Evolutionary conservation across 2,797 vertebrate species (phyloP), one percentile per base, ranked within the genome.

Genomic region (Luscinia luscinia): DNA sequence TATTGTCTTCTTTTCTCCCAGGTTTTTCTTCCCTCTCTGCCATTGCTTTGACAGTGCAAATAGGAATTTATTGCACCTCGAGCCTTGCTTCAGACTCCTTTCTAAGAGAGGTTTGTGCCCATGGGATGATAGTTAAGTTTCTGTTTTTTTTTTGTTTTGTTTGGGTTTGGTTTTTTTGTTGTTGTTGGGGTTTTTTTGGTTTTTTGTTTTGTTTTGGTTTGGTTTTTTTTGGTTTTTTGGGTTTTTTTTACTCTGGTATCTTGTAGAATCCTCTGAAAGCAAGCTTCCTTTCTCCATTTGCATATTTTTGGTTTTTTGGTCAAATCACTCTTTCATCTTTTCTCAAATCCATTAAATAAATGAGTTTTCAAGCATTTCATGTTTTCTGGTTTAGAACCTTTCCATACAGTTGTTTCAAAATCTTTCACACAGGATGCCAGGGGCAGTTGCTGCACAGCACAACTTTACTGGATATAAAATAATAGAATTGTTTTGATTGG

Each of bases 281-380:
- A 66, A 40, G 9, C 6, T 58, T 32, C 20, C 18, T 48, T 28
- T 80, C 38, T 41, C n/a, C 7, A 12, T 23, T 10, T 36, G 11
- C 23, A 0, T 38, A 6, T 54, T 49, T 81, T 54, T 48, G 2
- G 0, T 0, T 45, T 68, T 67, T 54, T 72, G 9, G 17, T 75
- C 22, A 59, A 72, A 27, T 67, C 19, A 32, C 11, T 32, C 20
- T 38, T 69, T 55, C 26, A 13, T 32, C 26, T 64, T 83, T 69
- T 64, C 45, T 81, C 20, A 64, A 54, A 49, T 81, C 8, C 7
- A 4, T 55, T 46, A 41, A 64, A n/a, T 59, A 62, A 59, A 23
- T 30, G 28, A 55, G 3, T 45, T 86, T 67, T 59, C 38, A 32
- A 63, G 5, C 1, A 1, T 49, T 61, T 81, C 1, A 5, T 57